Conservation (phyloP, 2,113 vertebrate species). For the Melanerpes formicivorus region DNA sequence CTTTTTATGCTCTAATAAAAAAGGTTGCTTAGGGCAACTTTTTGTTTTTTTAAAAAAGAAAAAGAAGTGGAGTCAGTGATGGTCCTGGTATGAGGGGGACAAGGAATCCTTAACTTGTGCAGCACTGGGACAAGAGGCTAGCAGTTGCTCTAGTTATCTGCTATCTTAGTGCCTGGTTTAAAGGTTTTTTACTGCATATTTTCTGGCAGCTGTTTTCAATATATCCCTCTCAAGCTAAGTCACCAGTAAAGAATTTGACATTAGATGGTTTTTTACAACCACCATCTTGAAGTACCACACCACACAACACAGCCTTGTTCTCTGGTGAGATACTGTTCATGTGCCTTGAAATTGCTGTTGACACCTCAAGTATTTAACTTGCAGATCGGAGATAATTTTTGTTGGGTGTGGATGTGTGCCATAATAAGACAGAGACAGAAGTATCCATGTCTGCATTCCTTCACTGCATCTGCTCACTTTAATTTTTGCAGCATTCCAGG, state of each 20-base stretch:
- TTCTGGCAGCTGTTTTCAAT: slow-evolving; percentile 71
- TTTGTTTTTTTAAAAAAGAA: neutral
- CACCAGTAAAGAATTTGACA: slow-evolving; percentile 73
- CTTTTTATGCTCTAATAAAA: slow-evolving; percentile 56
- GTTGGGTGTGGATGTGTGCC: slow-evolving; percentile 51
- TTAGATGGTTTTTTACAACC: slow-evolving; percentile 42
- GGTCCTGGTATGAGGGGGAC: neutral
- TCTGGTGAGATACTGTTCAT: slow-evolving; percentile 57
- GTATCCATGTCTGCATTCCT: slow-evolving; percentile 61
- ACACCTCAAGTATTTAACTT: slow-evolving; percentile 69
- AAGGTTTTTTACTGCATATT: slow-evolving; percentile 64
- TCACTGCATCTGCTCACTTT: slow-evolving; percentile 49
- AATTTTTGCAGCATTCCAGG: slow-evolving; percentile 66
- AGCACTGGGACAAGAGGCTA: neutral
- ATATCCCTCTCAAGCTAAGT: slow-evolving; percentile 40
- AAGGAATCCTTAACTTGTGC: slow-evolving; percentile 17
- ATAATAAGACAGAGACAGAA: slow-evolving; percentile 63
- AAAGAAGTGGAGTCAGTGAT: neutral
- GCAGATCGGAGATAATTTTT: slow-evolving; percentile 50
- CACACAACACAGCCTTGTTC: slow-evolving; percentile 61
- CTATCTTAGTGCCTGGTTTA: slow-evolving; percentile 59
- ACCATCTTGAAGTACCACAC: slow-evolving; percentile 56
- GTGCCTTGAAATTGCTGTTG: slow-evolving; percentile 65
- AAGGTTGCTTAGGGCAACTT: slow-evolving; percentile 52
- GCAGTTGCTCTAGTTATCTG: slow-evolving; percentile 40